These are phyloP conservation scores for Drosophila novamexicana DNA, from an alignment of 1,140 invertebrate genomes.

Conservation along the genomic window DNA sequence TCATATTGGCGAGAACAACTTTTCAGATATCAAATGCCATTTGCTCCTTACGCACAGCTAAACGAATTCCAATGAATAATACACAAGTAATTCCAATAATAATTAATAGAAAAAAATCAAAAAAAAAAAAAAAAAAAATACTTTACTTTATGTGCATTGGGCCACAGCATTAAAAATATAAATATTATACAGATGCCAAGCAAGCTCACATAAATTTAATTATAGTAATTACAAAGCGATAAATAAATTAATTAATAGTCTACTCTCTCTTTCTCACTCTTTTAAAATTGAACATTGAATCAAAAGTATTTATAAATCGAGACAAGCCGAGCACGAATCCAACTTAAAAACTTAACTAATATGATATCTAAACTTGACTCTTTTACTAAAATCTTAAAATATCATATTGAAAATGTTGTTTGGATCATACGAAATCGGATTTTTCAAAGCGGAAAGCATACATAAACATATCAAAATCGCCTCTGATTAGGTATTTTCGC, in stretches of 20 bases:
- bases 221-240: conserved; percentile 12
- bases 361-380: conserved; percentile 4
- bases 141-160: conserved; percentile 41
- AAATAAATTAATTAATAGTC: not conserved
- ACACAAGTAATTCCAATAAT: conserved; percentile 11
- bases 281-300: conserved; percentile 18
- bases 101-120: conserved; percentile 15
- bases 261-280: not conserved
- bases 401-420: conserved; percentile 17
- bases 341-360: not conserved
- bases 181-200: conserved; percentile 12
- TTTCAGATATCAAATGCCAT: conserved; percentile 17
- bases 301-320: conserved; percentile 5
- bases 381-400: conserved; percentile 7
- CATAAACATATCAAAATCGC: conserved; percentile 70
- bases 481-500: conserved; percentile 51
- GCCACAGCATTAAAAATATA: conserved; percentile 19
- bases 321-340: not conserved
- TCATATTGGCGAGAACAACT: conserved; percentile 5
- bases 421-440: conserved; percentile 15
- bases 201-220: conserved; percentile 12
- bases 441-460: conserved; percentile 7
- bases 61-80: conserved; percentile 35
- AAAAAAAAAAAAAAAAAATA: conserved; percentile 13
- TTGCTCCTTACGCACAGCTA: conserved; percentile 30